Evolutionary conservation across 2,797 vertebrate genomes (phyloP), one percentile per base, ranked within the genome.

Genomic region (Neostethus bicornis): DNA sequence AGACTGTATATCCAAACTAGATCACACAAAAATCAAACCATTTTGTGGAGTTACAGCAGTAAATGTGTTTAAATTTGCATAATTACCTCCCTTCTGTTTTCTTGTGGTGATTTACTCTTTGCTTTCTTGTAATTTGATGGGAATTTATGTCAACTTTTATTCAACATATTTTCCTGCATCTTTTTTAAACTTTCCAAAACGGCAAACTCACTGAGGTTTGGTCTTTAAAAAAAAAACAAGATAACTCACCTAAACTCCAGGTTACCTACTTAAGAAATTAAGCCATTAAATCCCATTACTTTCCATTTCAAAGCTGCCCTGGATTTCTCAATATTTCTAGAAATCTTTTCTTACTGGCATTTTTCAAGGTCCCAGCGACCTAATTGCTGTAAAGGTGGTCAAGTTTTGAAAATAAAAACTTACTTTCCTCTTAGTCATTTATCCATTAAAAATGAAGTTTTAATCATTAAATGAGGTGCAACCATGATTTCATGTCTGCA

Each of bases 381-480:
- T 14, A 4, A 32, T 31, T 13, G 1, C 5, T 32, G 34, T n/a
- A 14, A 34, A 34, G n/a, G n/a, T n/a, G n/a, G n/a, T n/a, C n/a
- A n/a, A n/a, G n/a, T n/a, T n/a, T n/a, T n/a, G n/a, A n/a, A n/a
- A n/a, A n/a, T n/a, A n/a, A n/a, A n/a, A n/a, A n/a, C n/a, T n/a
- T n/a, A n/a, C n/a, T n/a, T n/a, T n/a, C n/a, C n/a, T n/a, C n/a
- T n/a, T n/a, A 10, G 2, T 9, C 12, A 47, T 39, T 4, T 39
- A 44, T 58, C 68, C 48, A 57, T 61, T 72, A 49, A 54, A 64
- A 31, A 25, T 9, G 17, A 45, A 44, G n/a, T 14, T 62, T 60
- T 53, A 66, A 61, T 63, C 16, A 26, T 60, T 55, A 55, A 75
- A 29, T 56, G 14, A 60, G 54, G 34, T 42, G 44, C 79, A 66